Conservation (phyloP, 1,140 invertebrate species). For the Zaprionus vittiger region DNA sequence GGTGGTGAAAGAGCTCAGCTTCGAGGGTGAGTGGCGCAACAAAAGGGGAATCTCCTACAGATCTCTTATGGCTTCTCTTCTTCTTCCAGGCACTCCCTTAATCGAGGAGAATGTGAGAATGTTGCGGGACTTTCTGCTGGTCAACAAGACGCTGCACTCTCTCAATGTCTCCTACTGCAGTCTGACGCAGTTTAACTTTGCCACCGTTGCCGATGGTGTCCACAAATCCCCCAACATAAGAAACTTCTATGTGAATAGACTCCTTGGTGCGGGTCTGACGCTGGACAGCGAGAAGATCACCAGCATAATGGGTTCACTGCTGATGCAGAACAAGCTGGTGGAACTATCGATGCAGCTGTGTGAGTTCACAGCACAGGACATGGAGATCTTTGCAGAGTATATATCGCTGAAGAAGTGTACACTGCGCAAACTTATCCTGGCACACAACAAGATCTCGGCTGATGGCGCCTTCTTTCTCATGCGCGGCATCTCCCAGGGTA, state of each 20-base stretch:
- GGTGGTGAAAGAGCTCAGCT: constrained; percentile 48
- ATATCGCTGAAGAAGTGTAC: constrained; percentile 11
- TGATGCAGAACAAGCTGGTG: constrained; percentile 67
- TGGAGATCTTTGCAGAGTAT: constrained; percentile 68
- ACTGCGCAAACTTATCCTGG: constrained; percentile 50
- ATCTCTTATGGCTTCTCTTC: background rate
- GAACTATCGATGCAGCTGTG: constrained; percentile 61
- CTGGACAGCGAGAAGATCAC: constrained; percentile 70
- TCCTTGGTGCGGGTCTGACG: constrained; percentile 47
- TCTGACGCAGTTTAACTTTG: constrained; percentile 71
- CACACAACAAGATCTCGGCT: constrained; percentile 57
- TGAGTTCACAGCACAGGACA: constrained; percentile 64
- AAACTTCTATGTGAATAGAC: constrained; percentile 40
- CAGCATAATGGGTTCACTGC: constrained; percentile 52
- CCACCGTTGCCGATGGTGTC: constrained; percentile 65
- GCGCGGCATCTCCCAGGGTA: constrained; percentile 41
- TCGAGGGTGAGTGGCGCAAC: constrained; percentile 58
- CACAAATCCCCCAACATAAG: constrained; percentile 59
- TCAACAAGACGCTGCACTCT: constrained; percentile 39
- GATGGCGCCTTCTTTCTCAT: constrained; percentile 64
- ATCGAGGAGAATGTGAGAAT: constrained; percentile 24
- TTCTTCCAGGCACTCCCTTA: constrained; percentile 49
- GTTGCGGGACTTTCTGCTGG: constrained; percentile 56
- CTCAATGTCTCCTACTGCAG: constrained; percentile 63
- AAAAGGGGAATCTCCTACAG: rapidly evolving